A percentile compares a stretch with the other conserved stretches of the same genome.
Conservation (phyloP, 2,113 vertebrate genomes). For the Verasper variegatus region DNA sequence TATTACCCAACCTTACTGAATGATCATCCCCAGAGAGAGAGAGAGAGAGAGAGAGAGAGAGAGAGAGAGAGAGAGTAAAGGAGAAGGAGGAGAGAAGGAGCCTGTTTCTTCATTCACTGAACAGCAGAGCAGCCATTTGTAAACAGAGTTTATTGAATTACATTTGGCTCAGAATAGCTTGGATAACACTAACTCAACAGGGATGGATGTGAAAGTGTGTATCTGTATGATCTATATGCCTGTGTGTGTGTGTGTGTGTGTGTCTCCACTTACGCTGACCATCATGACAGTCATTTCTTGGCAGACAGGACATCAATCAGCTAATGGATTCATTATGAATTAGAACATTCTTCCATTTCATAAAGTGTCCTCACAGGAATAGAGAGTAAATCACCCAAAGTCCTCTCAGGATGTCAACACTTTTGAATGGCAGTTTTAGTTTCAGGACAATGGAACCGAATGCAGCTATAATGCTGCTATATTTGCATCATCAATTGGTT, state of each 20-base stretch:
- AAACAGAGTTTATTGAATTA: constrained; percentile 68
- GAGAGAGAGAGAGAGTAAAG: neutral
- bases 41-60: neutral
- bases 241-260: constrained; percentile 7
- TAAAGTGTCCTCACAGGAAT: constrained; percentile 1
- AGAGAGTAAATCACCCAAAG: neutral
- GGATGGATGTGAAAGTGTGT: constrained; percentile 45
- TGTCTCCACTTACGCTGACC: constrained; percentile 14
- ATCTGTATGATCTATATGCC: neutral
- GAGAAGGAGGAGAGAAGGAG: constrained; percentile 1
- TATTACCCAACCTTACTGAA: neutral
- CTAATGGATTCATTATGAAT: constrained; percentile 48
- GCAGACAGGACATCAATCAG: constrained; percentile 42
- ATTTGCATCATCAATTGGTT: neutral
- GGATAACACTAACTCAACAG: constrained; percentile 18
- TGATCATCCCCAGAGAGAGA: neutral
- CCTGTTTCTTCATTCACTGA: neutral
- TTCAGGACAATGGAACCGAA: neutral
- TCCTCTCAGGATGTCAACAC: neutral
- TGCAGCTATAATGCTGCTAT: neutral
- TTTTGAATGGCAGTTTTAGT: neutral
- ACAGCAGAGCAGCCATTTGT: constrained; percentile 49
- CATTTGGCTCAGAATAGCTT: constrained; percentile 44
- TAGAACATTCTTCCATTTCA: neutral
- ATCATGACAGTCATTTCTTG: constrained; percentile 30